phyloP scores from a whole-genome alignment of 2,113 vertebrate species.

The Eublepharis macularius region DNA sequence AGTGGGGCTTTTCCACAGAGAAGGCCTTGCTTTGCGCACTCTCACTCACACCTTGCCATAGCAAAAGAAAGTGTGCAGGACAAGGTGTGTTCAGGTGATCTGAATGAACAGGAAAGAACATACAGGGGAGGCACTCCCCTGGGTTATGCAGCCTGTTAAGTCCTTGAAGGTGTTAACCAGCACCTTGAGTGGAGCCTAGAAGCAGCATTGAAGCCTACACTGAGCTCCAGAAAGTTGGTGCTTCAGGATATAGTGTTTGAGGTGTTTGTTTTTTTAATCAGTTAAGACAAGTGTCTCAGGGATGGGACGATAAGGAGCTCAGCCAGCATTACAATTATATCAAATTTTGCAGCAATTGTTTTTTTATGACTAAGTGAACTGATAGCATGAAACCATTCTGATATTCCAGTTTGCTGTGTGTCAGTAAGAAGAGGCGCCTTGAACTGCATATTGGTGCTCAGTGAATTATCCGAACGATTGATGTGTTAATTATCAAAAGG shows the following conservation, averaged over 20 bases:
- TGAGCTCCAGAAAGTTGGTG: neutral
- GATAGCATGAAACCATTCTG: neutral
- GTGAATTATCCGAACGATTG: neutral
- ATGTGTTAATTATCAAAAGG: neutral
- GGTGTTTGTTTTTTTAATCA: slow-evolving; percentile 5
- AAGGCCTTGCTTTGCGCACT: too few species aligned
- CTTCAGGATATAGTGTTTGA: neutral
- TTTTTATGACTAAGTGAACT: slow-evolving; percentile 36
- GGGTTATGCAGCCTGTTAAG: too few species aligned
- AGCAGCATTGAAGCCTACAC: neutral
- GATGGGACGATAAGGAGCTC: neutral
- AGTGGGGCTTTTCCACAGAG: too few species aligned
- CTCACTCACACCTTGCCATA: too few species aligned
- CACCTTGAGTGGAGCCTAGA: too few species aligned
- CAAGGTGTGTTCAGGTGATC: too few species aligned
- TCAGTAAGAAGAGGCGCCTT: slow-evolving; percentile 6
- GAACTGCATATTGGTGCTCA: neutral
- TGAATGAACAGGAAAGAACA: too few species aligned
- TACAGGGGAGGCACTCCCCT: too few species aligned
- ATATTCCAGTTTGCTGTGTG: neutral
- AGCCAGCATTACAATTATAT: neutral
- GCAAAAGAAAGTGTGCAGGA: too few species aligned
- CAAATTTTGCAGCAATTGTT: neutral
- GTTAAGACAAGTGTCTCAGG: neutral
- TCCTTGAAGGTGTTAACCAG: too few species aligned